Evolutionary conservation across 2,888 invertebrate genomes (phyloP), one percentile per base, ranked within the genome.

Genomic region (Syritta pipiens): DNA sequence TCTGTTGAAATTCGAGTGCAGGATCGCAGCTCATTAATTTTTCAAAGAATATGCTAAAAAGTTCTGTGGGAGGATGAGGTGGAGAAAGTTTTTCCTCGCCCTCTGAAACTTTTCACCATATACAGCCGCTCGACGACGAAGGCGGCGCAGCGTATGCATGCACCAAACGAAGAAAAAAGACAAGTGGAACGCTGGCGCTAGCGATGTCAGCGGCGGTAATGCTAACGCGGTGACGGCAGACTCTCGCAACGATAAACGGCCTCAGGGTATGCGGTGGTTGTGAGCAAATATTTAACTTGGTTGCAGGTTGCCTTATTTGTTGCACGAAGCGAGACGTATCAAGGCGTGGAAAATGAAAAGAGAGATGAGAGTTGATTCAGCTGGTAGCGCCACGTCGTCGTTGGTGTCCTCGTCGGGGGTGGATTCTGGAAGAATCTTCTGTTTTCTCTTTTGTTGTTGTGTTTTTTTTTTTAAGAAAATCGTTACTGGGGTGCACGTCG

Each of bases 21-120:
- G 69, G 44, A 76, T 49, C 51, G 48, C 62, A 63, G 76, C 62
- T 76, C 76, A 76, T 76, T 76, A 76, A 49, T 63, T 69, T 57
- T 76, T 76, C 53, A 44, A 68, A 32, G 69, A 68, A 76, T 69
- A 76, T 63, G 76, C 69, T 63, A 44, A 76, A 51, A 69, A 62
- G 32, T 69, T 69, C 12, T 26, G 40, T 32, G n/a, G n/a, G n/a
- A n/a, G n/a, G n/a, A n/a, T n/a, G n/a, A n/a, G n/a, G n/a, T n/a
- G 57, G 32, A 48, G 24, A 63, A 76, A 69, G 69, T 76, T 76
- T 37, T 46, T 24, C 48, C 7, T 20, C 6, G n/a, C 19, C 14
- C 24, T 12, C 40, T n/a, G n/a, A n/a, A n/a, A n/a, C n/a, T 12
- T 14, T 9, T 35, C 17, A 12, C 19, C 28, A n/a, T n/a, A n/a